Conservation (phyloP, 92 coral and sea anemone genomes). For the Palythoa grandis region DNA sequence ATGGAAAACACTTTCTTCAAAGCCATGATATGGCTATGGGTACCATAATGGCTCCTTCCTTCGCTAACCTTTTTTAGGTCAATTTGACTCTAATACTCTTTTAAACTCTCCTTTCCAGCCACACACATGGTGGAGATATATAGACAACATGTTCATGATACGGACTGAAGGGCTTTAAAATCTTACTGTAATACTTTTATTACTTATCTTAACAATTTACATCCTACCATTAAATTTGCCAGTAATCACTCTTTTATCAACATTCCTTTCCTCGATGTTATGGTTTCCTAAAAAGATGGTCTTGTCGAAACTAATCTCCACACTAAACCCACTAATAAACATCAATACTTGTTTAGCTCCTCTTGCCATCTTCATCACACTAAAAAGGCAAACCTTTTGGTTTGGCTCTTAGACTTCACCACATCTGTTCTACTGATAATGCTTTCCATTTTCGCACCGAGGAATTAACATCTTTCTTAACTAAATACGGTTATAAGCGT, state of each 20-base stretch:
- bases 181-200: no score
- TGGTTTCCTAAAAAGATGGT: slow-evolving; percentile 24
- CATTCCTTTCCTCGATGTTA: slow-evolving; percentile 43
- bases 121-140: neutral
- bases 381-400: slow-evolving; percentile 43
- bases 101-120: neutral
- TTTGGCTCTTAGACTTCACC: slow-evolving; percentile 49
- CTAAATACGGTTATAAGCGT: slow-evolving; percentile 50
- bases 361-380: slow-evolving; percentile 45
- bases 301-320: slow-evolving; percentile 29
- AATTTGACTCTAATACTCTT: neutral
- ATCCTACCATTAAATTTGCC: slow-evolving; percentile 40
- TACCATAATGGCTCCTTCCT: no score
- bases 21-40: neutral
- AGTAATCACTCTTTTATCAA: slow-evolving; percentile 33
- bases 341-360: slow-evolving; percentile 33
- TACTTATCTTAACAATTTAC: neutral
- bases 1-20: neutral
- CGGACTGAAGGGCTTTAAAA: neutral
- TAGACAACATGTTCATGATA: neutral
- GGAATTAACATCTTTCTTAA: slow-evolving; percentile 51
- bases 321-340: slow-evolving; percentile 46
- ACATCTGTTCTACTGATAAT: slow-evolving; percentile 53
- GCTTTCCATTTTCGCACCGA: slow-evolving; percentile 40
- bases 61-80: neutral